Conservation (phyloP, 2,113 vertebrate genomes). For the Orcinus orca region DNA sequence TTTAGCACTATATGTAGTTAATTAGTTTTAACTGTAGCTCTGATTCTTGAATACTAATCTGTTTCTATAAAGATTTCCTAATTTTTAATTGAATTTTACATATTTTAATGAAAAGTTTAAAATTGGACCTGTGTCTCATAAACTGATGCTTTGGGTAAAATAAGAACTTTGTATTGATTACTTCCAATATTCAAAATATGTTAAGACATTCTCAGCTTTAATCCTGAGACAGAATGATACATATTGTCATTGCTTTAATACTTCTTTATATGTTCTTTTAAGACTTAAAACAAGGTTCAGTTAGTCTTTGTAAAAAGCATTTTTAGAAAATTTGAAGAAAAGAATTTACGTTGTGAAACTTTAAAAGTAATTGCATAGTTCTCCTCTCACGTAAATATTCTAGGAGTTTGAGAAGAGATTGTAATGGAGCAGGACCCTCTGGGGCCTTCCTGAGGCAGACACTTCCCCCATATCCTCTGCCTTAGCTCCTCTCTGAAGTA, state of each 20-base stretch:
- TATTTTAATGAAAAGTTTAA: slow-evolving; percentile 14
- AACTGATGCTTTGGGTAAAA: not conserved
- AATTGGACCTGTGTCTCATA: not conserved
- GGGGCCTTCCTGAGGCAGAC: not conserved
- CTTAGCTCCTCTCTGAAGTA: not conserved
- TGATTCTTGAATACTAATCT: slow-evolving; percentile 9
- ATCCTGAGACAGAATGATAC: not conserved
- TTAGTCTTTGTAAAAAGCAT: slow-evolving; percentile 29
- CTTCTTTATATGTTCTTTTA: not conserved
- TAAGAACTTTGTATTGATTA: not conserved
- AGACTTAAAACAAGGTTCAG: not conserved
- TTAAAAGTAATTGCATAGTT: not conserved
- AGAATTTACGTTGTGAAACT: not conserved
- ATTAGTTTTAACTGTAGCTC: not conserved
- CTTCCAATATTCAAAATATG: not conserved
- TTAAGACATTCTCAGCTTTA: not conserved
- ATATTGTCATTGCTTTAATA: not conserved
- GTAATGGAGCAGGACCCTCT: not conserved
- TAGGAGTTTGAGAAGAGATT: not conserved
- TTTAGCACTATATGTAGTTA: not conserved
- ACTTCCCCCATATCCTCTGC: not conserved
- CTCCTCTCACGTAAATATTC: not conserved
- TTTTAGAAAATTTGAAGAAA: not conserved
- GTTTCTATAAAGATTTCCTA: not conserved
- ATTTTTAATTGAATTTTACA: slow-evolving; percentile 18